These are phyloP conservation scores for Odontocolon sp. DNA, from an alignment of 2,888 invertebrate species.

Conservation along the genomic window DNA sequence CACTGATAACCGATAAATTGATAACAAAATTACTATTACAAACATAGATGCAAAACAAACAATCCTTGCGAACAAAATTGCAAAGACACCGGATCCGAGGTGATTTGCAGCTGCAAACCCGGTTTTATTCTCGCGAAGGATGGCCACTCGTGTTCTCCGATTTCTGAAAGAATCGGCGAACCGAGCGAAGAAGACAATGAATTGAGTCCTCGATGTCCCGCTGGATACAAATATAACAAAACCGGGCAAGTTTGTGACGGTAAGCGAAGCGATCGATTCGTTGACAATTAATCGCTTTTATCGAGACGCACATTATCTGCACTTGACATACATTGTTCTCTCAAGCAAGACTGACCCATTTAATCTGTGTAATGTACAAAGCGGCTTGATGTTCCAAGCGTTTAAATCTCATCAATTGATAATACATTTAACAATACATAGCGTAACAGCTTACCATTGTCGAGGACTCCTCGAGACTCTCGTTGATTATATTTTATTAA, in stretches of 20 bases:
- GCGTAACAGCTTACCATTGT: no score
- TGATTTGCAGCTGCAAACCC: constrained; percentile 87
- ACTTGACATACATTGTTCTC: not conserved
- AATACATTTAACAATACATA: no score
- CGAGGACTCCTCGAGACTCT: no score
- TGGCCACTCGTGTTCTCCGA: constrained; percentile 85
- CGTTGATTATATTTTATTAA: no score
- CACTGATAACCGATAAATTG: no score
- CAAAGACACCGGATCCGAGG: constrained; percentile 85
- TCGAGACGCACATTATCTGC: not conserved
- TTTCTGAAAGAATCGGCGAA: constrained; percentile 38
- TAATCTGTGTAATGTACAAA: no score
- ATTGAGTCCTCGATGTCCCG: constrained; percentile 70
- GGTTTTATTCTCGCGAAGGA: constrained; percentile 87
- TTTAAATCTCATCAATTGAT: no score
- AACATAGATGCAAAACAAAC: constrained; percentile 83
- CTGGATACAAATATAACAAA: constrained; percentile 72
- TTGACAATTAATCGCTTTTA: not conserved
- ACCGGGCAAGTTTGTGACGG: constrained; percentile 76
- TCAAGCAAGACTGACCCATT: no score
- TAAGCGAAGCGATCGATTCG: constrained; percentile 65
- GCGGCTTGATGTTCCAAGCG: no score
- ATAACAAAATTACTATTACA: no score
- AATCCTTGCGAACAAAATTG: constrained; percentile 90
- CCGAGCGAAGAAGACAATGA: constrained; percentile 64